Base-by-base conservation (phyloP, 2,888 invertebrate genomes). In the Drosophila engyochracea region DNA sequence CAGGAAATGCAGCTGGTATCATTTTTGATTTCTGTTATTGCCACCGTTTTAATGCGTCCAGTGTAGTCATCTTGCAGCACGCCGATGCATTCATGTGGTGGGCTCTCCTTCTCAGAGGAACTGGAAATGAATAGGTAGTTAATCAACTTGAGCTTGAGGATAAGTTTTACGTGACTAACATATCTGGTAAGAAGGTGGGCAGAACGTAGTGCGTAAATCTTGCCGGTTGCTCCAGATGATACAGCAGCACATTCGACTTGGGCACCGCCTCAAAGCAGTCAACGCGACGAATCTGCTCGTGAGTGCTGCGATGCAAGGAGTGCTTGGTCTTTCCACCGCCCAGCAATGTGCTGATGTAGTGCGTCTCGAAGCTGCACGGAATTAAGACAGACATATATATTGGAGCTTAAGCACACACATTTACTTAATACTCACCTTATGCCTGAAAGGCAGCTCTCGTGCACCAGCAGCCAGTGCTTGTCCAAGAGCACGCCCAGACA, bases 401-500 rank as follows among this genome's bases (percentile, higher is more conserved):
- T 0, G n/a, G 10, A 47, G 0, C 3, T 16, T 1, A 31, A 33
- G 9, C 12, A 31, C 1, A 9, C 16, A 14, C 7, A 25, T 14
- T 51, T 10, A 6, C 3, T 0, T 0, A 12, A n/a, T 4, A 3
- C 82, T 67, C 53, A 93, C 93, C 91, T 90, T n/a, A 92, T 64
- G 19, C 90, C 91, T 39, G 76, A 61, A 4, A 89, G 90, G 86
- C 96, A 97, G 19, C 93, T 93, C 64, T 94, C 94, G 74, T 94
- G 94, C 4, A 95, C 93, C 68, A 97, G 89, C 62, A 97, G 94
- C 96, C 97, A 97, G 25, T 95, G 93, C 4, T 94, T 89, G 79
- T 96, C 95, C 52, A 97, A 91, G 65, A 97, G 93, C 41, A 96
- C 94, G 7, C 96, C 97, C 53, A 95, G 94, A 89, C 97, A 97